A percentile compares a stretch with the other conserved stretches of the same genome.
Evolutionary conservation across 2,113 vertebrate species (phyloP).

Genomic region (Nothoprocta perdicaria): DNA sequence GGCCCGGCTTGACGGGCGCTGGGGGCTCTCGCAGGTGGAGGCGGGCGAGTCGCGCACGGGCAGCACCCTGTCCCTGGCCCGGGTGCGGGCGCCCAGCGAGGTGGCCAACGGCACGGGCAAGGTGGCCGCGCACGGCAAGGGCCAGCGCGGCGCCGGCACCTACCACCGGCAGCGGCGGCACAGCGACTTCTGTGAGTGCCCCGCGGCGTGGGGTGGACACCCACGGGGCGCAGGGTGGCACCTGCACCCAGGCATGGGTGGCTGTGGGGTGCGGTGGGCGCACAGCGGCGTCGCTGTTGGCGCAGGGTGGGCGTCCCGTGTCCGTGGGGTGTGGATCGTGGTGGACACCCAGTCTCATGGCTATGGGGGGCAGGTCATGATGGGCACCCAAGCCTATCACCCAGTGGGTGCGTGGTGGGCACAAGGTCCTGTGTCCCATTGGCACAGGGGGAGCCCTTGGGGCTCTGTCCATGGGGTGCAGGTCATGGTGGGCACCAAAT

Average conservation of each 20-base stretch:
- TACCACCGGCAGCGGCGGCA: slow-evolving; percentile 93
- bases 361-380: too few relatives aligned
- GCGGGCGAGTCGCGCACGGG: slow-evolving; percentile 80
- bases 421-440: accelerated
- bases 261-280: too few relatives aligned
- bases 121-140: slow-evolving; percentile 87
- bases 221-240: background rate
- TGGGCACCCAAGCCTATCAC: too few relatives aligned
- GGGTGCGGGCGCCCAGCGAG: slow-evolving; percentile 87
- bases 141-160: slow-evolving; percentile 86
- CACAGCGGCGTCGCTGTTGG: too few relatives aligned
- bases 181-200: slow-evolving; percentile 91
- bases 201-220: too few relatives aligned
- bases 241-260: too few relatives aligned
- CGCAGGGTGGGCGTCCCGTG: too few relatives aligned
- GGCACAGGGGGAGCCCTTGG: background rate
- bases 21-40: slow-evolving; percentile 72
- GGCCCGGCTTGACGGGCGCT: too few relatives aligned
- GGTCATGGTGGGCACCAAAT: accelerated
- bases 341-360: too few relatives aligned
- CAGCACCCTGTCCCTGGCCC: slow-evolving; percentile 88
- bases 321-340: too few relatives aligned
- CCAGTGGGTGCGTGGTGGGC: too few relatives aligned
- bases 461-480: background rate
- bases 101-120: slow-evolving; percentile 88